phyloP scores from a whole-genome alignment of 2,113 vertebrate genomes.

The Prunella fulvescens region DNA sequence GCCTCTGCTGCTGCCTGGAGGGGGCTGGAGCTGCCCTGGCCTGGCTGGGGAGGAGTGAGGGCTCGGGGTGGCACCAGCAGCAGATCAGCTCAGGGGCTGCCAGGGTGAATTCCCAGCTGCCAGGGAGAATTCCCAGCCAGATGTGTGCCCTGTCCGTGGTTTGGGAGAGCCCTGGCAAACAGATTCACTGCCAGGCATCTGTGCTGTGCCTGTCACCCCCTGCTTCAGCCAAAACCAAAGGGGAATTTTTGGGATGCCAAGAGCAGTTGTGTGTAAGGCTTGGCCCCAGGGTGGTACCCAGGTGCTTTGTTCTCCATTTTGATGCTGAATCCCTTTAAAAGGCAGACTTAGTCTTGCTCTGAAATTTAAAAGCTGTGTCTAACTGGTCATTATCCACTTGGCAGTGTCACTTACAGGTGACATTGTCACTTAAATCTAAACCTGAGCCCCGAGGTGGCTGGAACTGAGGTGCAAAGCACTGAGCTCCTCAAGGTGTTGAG shows the following conservation, averaged over 20 bases:
- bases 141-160: not conserved
- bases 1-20: not conserved
- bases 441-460: not conserved
- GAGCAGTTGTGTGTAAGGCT: accelerated
- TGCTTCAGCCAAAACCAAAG: not conserved
- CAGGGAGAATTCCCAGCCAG: accelerated
- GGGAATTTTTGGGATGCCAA: not conserved
- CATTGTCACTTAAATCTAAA: not conserved
- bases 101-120: not conserved
- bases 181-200: not conserved
- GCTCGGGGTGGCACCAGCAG: not conserved
- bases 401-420: not conserved
- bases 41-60: not conserved
- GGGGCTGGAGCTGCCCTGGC: not conserved
- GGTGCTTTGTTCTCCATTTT: not conserved
- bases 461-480: accelerated
- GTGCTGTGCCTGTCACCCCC: not conserved
- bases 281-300: not conserved
- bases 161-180: not conserved
- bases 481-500: not conserved
- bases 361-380: not conserved
- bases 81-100: not conserved
- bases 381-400: accelerated
- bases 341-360: not conserved
- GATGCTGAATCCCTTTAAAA: not conserved